A percentile compares a stretch with the other conserved stretches of the same genome.
Evolutionary conservation across 1,140 invertebrate species (phyloP).

Genomic region (Pissodes strobi): DNA sequence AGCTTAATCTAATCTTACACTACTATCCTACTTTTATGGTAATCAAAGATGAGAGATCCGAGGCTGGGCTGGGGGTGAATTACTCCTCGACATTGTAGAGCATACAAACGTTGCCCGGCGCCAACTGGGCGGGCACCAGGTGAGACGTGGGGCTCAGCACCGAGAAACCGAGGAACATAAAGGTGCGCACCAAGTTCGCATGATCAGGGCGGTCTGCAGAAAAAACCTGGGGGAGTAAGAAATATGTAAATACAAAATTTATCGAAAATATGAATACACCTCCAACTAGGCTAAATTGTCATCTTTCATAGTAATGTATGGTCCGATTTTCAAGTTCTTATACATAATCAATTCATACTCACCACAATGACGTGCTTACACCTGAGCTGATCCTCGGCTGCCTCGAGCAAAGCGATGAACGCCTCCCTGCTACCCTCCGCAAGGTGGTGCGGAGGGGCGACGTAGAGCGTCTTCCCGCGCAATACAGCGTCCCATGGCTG

Average conservation of each 20-base stretch:
- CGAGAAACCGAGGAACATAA: slow-evolving; percentile 95
- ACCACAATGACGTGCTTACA: slow-evolving; percentile 78
- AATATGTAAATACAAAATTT: too few relatives aligned
- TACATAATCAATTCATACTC: too few relatives aligned
- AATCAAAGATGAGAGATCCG: slow-evolving; percentile 42
- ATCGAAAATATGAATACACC: too few relatives aligned
- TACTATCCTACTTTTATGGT: too few relatives aligned
- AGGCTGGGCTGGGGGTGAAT: slow-evolving; percentile 46
- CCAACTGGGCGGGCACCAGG: slow-evolving; percentile 65
- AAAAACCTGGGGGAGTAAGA: too few relatives aligned
- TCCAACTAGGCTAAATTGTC: too few relatives aligned
- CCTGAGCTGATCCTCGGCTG: slow-evolving; percentile 89
- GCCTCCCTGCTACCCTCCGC: slow-evolving; percentile 90
- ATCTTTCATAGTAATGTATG: too few relatives aligned
- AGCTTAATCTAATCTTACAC: too few relatives aligned
- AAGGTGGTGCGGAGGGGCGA: slow-evolving; percentile 81
- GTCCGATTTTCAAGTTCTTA: too few relatives aligned
- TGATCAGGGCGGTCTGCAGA: slow-evolving; percentile 73
- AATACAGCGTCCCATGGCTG: slow-evolving; percentile 63
- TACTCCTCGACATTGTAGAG: slow-evolving; percentile 77
- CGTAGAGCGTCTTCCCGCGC: slow-evolving; percentile 76
- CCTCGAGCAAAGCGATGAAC: slow-evolving; percentile 91
- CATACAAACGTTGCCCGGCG: slow-evolving; percentile 75
- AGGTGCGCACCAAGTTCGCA: slow-evolving; percentile 85
- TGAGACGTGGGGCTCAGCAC: slow-evolving; percentile 80